Base-by-base conservation (phyloP, 2,797 vertebrate genomes). In the Taeniopygia guttata region DNA sequence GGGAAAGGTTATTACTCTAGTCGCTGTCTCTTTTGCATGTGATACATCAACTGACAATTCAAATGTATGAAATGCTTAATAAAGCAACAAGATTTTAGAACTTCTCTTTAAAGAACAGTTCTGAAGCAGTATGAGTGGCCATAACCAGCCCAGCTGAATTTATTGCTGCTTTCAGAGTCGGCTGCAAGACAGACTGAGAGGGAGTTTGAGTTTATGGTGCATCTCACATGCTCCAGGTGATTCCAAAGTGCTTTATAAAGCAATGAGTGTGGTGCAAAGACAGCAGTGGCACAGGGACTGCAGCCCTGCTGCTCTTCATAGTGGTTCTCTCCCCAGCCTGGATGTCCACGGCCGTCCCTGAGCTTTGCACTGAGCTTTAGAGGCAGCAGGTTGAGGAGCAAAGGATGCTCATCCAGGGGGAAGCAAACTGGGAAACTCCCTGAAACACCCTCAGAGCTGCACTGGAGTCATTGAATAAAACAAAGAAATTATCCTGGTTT, bases 1-100 rank as follows among this genome's bases (percentile, higher is more conserved):
- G 92, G 90, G 86, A 63, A 73, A 89, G 68, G 95, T 92, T 93
- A 94, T 97, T 93, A 90, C 78, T 93, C 64, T 34, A 84, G 79
- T 92, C 34, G 4, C 90, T 78, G 74, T 29, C 64, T 68, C 75
- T 96, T 93, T 52, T 85, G 74, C 86, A 48, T 63, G 75, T 54
- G 62, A 56, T 90, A 59, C 42, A 58, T 91, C 96, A 87, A 79
- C 58, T 90, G 92, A 34, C 89, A 91, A 69, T 55, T 87, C 75
- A 72, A 36, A 91, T 15, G 2, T 11, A 36, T 62, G 83, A 90
- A 87, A 73, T 34, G 87, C 89, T 96, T 96, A 95, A 96, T 94
- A 97, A 96, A 94, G 87, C 93, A 76, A 69, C 2, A 1, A 81
- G 90, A 80, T 84, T 96, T 94, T 72, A 92, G 80, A 94, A 87